Conservation (phyloP, 2,888 invertebrate species). For the Augiades crinisus region DNA sequence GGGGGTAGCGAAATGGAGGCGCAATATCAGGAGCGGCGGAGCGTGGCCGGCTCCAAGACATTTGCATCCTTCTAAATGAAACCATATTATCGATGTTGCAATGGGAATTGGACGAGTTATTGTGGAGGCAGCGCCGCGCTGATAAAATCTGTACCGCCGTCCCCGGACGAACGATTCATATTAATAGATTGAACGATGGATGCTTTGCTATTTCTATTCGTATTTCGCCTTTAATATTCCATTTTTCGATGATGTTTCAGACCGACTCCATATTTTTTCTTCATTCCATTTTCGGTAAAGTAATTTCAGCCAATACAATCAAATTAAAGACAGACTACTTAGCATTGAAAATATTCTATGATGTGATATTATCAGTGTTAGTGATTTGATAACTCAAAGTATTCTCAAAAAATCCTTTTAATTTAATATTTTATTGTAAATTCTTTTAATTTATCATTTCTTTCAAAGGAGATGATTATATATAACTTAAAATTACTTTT, state of each 20-base stretch:
- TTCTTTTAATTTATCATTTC: too few species aligned
- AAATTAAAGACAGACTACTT: too few species aligned
- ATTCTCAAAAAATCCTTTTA: too few species aligned
- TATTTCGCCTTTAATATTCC: conserved; percentile 21
- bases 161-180: conserved; percentile 23
- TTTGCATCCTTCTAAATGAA: conserved; percentile 64
- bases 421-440: too few species aligned
- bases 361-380: too few species aligned
- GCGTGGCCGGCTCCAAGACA: conserved; percentile 55
- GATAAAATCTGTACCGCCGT: conserved; percentile 30
- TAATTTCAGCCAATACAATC: too few species aligned
- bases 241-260: conserved; percentile 14
- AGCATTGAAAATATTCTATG: too few species aligned
- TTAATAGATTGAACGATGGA: conserved; percentile 24
- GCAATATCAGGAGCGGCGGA: conserved; percentile 64
- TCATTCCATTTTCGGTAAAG: too few species aligned
- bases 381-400: too few species aligned
- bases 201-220: conserved; percentile 18
- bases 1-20: conserved; percentile 41
- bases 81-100: conserved; percentile 57
- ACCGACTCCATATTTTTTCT: neutral
- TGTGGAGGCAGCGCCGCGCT: conserved; percentile 39
- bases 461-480: too few species aligned
- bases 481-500: too few species aligned
- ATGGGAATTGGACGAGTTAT: conserved; percentile 53